These are phyloP conservation scores for Sitodiplosis mosellana DNA, from an alignment of 1,140 invertebrate genomes.

Conservation along the genomic window DNA sequence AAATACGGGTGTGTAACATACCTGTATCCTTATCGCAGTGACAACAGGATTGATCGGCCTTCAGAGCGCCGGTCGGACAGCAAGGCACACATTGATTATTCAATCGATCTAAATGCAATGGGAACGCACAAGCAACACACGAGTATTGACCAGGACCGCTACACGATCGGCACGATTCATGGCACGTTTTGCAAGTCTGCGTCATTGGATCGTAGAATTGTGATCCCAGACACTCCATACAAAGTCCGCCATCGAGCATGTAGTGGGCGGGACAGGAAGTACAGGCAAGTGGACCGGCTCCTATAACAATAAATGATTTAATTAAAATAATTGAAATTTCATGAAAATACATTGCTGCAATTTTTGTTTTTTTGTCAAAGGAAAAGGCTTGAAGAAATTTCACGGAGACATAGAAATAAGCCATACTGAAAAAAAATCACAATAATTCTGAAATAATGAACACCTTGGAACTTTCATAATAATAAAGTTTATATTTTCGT, in stretches of 20 bases:
- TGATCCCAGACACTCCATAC: slow-evolving; percentile 49
- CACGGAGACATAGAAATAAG: too few species aligned
- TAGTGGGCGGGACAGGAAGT: slow-evolving; percentile 49
- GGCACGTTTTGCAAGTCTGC: slow-evolving; percentile 44
- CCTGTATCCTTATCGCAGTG: slow-evolving; percentile 46
- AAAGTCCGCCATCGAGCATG: slow-evolving; percentile 51
- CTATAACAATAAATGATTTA: slow-evolving; percentile 17
- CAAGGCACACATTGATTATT: slow-evolving; percentile 58
- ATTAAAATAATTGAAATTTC: too few species aligned
- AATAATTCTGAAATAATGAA: too few species aligned
- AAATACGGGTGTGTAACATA: slow-evolving; percentile 17
- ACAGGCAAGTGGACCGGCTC: slow-evolving; percentile 50
- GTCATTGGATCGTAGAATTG: slow-evolving; percentile 53
- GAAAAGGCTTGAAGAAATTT: too few species aligned
- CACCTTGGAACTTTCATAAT: too few species aligned
- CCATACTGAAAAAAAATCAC: too few species aligned
- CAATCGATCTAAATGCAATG: slow-evolving; percentile 40
- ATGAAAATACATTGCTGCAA: too few species aligned
- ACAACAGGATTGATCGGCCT: slow-evolving; percentile 36
- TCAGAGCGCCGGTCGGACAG: slow-evolving; percentile 29
- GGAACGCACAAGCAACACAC: slow-evolving; percentile 42
- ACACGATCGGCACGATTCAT: slow-evolving; percentile 46
- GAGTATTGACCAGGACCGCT: slow-evolving; percentile 48
- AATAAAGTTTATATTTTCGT: too few species aligned
- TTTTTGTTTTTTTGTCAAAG: background rate